phyloP scores from a whole-genome alignment of 2,888 invertebrate species.

The Pocota personata region DNA sequence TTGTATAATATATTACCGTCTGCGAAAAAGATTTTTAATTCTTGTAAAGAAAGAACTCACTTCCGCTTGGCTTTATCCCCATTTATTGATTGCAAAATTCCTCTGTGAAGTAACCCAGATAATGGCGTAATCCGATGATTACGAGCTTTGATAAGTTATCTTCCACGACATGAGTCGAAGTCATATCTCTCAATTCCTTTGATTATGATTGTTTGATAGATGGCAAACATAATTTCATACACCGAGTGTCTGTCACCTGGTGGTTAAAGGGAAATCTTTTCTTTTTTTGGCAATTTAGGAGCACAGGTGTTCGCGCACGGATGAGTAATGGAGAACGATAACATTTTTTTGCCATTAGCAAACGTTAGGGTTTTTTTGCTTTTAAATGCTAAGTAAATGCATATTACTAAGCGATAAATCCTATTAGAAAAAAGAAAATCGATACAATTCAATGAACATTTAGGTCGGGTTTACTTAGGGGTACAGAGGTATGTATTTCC shows the following conservation, averaged over 20 bases:
- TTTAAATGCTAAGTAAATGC: background rate
- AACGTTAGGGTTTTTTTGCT: background rate
- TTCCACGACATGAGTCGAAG: background rate
- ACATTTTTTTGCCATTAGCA: background rate
- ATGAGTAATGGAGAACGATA: background rate
- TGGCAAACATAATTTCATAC: background rate
- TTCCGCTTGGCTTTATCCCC: background rate
- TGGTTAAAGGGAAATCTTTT: background rate
- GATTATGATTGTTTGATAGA: conserved; percentile 1
- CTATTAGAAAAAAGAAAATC: conserved; percentile 19
- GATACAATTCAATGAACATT: conserved; percentile 14
- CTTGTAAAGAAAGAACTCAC: background rate
- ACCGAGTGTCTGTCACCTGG: background rate
- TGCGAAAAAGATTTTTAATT: background rate
- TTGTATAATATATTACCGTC: too few relatives aligned
- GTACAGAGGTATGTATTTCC: background rate
- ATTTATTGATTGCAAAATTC: conserved; percentile 9
- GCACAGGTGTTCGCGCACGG: background rate
- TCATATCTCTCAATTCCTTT: background rate
- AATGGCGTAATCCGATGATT: conserved; percentile 36
- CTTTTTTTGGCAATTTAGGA: background rate
- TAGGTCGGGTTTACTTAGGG: conserved; percentile 17
- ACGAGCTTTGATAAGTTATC: conserved; percentile 18
- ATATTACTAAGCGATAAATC: conserved; percentile 1
- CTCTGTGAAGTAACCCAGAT: background rate